Conservation (phyloP, 2,888 invertebrate genomes). For the Xestobium rufovillosum region DNA sequence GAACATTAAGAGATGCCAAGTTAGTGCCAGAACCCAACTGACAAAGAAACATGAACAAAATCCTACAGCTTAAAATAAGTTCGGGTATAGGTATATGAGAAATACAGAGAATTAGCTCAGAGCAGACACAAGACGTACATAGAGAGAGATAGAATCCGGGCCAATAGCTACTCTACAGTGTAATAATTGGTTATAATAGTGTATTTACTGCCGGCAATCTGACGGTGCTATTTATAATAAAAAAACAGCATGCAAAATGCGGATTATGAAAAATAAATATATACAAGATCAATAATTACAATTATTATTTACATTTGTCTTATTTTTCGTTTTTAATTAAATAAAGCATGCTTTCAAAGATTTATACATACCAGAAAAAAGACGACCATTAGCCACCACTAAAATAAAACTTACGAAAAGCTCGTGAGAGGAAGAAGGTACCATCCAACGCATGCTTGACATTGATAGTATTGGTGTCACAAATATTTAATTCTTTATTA, state of each 20-base stretch:
- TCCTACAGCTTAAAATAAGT: too few species aligned
- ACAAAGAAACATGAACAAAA: too few species aligned
- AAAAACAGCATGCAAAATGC: slow-evolving; percentile 1
- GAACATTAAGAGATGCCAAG: too few species aligned
- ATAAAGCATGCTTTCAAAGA: slow-evolving; percentile 3
- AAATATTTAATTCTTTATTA: slow-evolving; percentile 2
- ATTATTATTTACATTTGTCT: too few species aligned
- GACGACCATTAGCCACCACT: too few species aligned
- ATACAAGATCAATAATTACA: too few species aligned
- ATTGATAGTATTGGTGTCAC: too few species aligned
- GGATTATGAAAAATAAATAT: too few species aligned
- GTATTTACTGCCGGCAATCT: too few species aligned
- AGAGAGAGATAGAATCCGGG: slow-evolving; percentile 42
- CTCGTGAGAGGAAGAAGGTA: slow-evolving; percentile 16
- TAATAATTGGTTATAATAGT: slow-evolving; percentile 25
- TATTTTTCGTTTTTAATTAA: too few species aligned
- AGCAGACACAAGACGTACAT: slow-evolving; percentile 43
- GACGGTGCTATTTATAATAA: slow-evolving; percentile 28
- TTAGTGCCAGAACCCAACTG: too few species aligned
- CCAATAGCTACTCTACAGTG: slow-evolving; percentile 32
- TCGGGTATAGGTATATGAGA: too few species aligned
- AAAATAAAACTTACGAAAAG: slow-evolving; percentile 17
- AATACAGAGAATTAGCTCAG: slow-evolving; percentile 28
- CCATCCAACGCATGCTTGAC: slow-evolving; percentile 11
- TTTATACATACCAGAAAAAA: slow-evolving; percentile 19